These are phyloP conservation scores for Loris lydekkerianus DNA, from an alignment of 2,797 vertebrate genomes.

Conservation along the genomic window DNA sequence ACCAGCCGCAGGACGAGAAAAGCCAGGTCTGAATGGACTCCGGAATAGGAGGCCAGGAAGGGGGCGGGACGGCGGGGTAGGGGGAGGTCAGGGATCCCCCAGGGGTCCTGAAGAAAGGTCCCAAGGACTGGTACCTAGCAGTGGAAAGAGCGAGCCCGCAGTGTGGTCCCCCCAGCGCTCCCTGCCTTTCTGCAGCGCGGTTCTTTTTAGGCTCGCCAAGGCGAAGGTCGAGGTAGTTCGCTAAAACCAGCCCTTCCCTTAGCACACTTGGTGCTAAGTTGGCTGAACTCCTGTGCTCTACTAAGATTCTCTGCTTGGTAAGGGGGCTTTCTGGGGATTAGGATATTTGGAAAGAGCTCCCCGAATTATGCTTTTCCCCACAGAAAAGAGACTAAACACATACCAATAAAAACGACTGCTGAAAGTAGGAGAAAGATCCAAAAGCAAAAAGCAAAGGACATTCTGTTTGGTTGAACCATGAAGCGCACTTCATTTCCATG, in stretches of 20 bases:
- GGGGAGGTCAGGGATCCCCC: neutral
- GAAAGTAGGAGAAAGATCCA: neutral
- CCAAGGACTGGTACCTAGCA: neutral
- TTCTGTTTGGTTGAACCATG: neutral
- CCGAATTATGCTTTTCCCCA: neutral
- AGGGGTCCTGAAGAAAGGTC: neutral
- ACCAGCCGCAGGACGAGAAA: neutral
- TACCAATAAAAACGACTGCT: neutral
- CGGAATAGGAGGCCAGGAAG: neutral
- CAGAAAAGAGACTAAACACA: neutral
- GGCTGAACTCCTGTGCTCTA: neutral
- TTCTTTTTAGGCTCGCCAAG: neutral
- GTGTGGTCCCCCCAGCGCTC: rapidly evolving
- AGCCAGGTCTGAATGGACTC: constrained; percentile 8
- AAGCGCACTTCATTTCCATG: neutral
- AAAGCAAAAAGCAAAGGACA: neutral
- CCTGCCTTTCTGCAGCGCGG: neutral
- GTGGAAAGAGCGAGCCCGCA: neutral
- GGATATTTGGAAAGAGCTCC: neutral
- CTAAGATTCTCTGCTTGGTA: neutral
- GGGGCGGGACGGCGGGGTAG: constrained; percentile 31
- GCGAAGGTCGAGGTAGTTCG: neutral
- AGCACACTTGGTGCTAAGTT: neutral
- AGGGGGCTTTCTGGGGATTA: neutral
- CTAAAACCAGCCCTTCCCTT: neutral